phyloP scores from a whole-genome alignment of 2,113 vertebrate species.

The Crypturellus undulatus region DNA sequence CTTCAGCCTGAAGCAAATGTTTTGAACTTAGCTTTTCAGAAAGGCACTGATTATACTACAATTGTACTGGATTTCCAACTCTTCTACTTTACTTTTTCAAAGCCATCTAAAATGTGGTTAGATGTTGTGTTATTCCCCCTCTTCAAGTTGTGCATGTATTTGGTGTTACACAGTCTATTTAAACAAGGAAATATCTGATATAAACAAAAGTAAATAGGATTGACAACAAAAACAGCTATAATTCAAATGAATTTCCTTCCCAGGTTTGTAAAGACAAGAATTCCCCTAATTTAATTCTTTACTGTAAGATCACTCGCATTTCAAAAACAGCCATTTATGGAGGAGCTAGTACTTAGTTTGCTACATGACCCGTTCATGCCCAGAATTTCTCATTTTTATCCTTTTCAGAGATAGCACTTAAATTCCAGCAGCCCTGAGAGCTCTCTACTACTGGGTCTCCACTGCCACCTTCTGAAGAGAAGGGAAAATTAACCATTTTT shows the following conservation, averaged over 20 bases:
- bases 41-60: neutral
- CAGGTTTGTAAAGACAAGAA: neutral
- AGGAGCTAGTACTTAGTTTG: neutral
- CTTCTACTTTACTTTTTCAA: neutral
- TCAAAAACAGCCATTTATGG: neutral
- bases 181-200: neutral
- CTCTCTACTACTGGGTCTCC: neutral
- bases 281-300: neutral
- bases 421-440: neutral
- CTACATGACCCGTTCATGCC: neutral
- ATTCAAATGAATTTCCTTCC: neutral
- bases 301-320: neutral
- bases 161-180: slow-evolving; percentile 3
- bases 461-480: slow-evolving; percentile 67
- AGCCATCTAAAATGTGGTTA: neutral
- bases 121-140: neutral
- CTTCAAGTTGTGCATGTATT: neutral
- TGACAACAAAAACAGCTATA: slow-evolving; percentile 20
- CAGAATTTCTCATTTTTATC: neutral
- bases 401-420: neutral
- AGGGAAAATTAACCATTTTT: slow-evolving; percentile 6
- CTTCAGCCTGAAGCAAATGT: neutral
- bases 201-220: slow-evolving; percentile 23
- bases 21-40: neutral
- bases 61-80: neutral